Base-by-base conservation (phyloP, 2,797 vertebrate genomes). In the Chrysocyon brachyurus region DNA sequence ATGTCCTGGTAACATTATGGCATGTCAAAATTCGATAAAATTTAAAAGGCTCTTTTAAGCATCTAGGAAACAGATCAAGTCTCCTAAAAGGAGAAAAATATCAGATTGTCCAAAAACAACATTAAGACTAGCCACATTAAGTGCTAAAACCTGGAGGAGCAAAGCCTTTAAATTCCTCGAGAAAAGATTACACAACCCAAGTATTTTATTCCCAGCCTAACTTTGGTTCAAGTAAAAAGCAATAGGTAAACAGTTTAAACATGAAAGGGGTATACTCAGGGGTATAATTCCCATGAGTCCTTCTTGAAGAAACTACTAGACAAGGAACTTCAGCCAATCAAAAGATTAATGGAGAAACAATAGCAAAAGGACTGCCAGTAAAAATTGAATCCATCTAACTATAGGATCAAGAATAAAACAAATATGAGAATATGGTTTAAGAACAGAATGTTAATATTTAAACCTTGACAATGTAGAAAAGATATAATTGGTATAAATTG, bases 61-160 rank as follows among this genome's bases (percentile, higher is more conserved):
- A 86, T 66, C 24, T 57, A 90, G 31, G 73, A 86, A 64, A 81
- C 12, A 93, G 33, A 66, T 90, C 73, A 90, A 81, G 73, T 90
- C 31, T 73, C 22, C 56, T 86, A 57, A 63, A 90, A 96, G 36
- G 19, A 90, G 17, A 90, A 78, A 89, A 86, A 73, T 57, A 96
- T 72, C 57, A 75, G 49, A 49, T 31, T 57, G 28, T 75, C 83
- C 73, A 90, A 66, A 93, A 87, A 52, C 16, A 82, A 49, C 40
- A 93, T 88, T 90, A 86, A 86, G 17, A 87, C 81, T 49, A 90
- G 70, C 57, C 79, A 77, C 7, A 52, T 66, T 52, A 93, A 86
- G 57, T 49, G 73, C 33, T 93, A 28, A 86, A 73, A 93, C 17
- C 49, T 49, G 7, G 12, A 73, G 24, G 36, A 96, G 59, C 16